phyloP scores from a whole-genome alignment of 2,888 invertebrate genomes.

The Oscheius myriophilus region DNA sequence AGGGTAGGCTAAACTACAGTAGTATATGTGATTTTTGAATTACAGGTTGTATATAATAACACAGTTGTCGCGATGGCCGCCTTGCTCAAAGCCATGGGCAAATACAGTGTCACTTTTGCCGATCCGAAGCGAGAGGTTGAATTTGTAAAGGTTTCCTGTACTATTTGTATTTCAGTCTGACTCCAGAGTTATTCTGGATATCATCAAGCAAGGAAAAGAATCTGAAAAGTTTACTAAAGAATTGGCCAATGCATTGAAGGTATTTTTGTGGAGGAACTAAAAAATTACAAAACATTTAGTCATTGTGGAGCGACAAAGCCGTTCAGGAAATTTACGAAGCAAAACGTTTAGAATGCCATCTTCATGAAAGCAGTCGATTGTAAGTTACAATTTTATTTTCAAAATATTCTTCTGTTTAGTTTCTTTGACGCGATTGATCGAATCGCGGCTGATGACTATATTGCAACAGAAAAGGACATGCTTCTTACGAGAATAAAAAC shows the following conservation, averaged over 20 bases:
- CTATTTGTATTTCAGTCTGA: slow-evolving; percentile 52
- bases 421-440: slow-evolving; percentile 64
- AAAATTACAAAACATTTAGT: too few species aligned
- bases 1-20: slow-evolving; percentile 4
- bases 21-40: neutral
- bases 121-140: slow-evolving; percentile 53
- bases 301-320: slow-evolving; percentile 46
- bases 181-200: slow-evolving; percentile 54
- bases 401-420: slow-evolving; percentile 42
- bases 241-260: slow-evolving; percentile 57
- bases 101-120: slow-evolving; percentile 49
- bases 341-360: slow-evolving; percentile 54
- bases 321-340: slow-evolving; percentile 43
- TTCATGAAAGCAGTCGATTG: slow-evolving; percentile 65
- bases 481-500: slow-evolving; percentile 65
- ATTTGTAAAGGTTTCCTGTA: neutral
- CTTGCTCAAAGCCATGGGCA: slow-evolving; percentile 60
- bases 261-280: too few species aligned
- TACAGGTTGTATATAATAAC: slow-evolving; percentile 62
- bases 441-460: slow-evolving; percentile 55
- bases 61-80: slow-evolving; percentile 64
- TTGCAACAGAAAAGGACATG: slow-evolving; percentile 62
- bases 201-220: slow-evolving; percentile 54
- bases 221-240: slow-evolving; percentile 55
- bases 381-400: slow-evolving; percentile 27